Base-by-base conservation (phyloP, 2,113 vertebrate species). In the Rhagologus leucostigma region DNA sequence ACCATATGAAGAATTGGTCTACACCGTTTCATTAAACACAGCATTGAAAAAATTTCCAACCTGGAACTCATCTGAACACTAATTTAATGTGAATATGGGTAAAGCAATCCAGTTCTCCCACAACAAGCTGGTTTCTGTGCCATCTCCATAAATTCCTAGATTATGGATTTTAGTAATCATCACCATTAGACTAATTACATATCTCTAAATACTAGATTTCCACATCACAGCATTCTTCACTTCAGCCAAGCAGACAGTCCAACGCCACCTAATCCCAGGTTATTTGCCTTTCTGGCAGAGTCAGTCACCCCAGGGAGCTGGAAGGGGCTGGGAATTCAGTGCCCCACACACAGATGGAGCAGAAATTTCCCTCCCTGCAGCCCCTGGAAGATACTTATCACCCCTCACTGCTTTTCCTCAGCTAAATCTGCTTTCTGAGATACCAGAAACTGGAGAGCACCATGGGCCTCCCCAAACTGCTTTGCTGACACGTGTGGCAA, bases 131-230 rank as follows among this genome's bases (percentile, higher is more conserved):
- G 29, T 50, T 91, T 50, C 82, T 59, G 57, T 16, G 9, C 47
- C 75, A 70, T 67, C 55, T 84, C 83, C 1, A 0, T 73, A 35
- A 55, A 18, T 65, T 92, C 60, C 73, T 78, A 93, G 78, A 94
- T 69, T 65, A 83, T 77, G 79, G 59, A 95, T 95, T 96, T 95
- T 84, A 78, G 59, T 90, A 90, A 88, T 69, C 75, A 88, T 11
- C 87, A 86, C 56, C 75, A 93, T 70, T 55, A 90, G 47, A 57
- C 82, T 94, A 96, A 96, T 96, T 94, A 85, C 67, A 57, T 18
- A 77, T 79, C 84, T 59, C 70, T 95, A 78, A 90, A 90, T 55
- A 71, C 22, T 27, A 63, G 46, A 90, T 62, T 95, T 94, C 90
- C 87, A 94, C 90, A 91, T 80, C 79, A 91, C 75, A 94, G 90